These are phyloP conservation scores for Papilio protenor DNA, from an alignment of 2,888 invertebrate species.

Conservation along the genomic window DNA sequence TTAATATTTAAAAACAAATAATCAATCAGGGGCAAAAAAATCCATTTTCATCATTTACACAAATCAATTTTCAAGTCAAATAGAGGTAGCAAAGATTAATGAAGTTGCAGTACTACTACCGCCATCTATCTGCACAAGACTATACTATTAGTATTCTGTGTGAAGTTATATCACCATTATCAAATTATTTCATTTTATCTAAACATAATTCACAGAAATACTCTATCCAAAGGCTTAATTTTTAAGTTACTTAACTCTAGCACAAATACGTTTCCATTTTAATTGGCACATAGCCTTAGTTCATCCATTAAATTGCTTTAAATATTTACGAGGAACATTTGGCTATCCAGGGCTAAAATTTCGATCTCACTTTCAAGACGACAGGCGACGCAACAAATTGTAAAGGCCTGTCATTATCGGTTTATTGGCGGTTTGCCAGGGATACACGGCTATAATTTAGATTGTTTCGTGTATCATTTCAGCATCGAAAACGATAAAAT, in stretches of 20 bases:
- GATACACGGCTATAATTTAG: constrained; percentile 76
- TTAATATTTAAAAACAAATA: background rate
- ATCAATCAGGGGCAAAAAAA: background rate
- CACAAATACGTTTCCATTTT: background rate
- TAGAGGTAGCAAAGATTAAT: background rate
- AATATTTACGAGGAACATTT: constrained; percentile 20
- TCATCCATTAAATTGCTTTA: background rate
- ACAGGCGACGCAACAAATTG: constrained; percentile 72
- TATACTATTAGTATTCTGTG: background rate
- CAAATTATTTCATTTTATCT: background rate
- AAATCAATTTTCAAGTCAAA: background rate
- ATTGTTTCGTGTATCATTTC: constrained; percentile 84
- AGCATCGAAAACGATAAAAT: constrained; percentile 81
- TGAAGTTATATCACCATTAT: background rate
- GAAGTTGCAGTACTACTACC: background rate
- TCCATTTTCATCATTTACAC: background rate
- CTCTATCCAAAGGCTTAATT: background rate
- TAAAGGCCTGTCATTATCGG: constrained; percentile 76
- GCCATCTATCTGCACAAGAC: background rate
- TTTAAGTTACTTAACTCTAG: background rate
- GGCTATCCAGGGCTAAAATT: constrained; percentile 52
- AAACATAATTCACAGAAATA: background rate
- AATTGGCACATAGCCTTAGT: background rate
- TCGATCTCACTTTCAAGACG: constrained; percentile 52
- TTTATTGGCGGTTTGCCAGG: constrained; percentile 73